A percentile compares a stretch with the other conserved stretches of the same genome.
Conservation (phyloP, 2,888 invertebrate genomes). For the Camponotus fellah region DNA sequence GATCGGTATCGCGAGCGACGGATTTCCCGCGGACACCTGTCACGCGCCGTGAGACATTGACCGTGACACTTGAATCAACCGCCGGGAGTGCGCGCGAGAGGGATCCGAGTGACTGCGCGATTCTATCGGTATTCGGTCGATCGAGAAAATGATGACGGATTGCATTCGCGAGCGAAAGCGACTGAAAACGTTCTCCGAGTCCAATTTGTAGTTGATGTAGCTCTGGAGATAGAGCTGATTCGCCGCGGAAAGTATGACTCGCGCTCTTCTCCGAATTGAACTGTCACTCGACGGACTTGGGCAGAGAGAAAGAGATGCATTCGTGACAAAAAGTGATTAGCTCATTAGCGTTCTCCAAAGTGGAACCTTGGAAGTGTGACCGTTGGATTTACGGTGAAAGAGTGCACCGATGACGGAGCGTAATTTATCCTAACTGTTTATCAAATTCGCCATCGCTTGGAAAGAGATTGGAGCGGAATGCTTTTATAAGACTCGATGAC, state of each 20-base stretch:
- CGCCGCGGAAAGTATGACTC: not conserved
- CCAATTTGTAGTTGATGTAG: not conserved
- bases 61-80: constrained; percentile 73
- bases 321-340: constrained; percentile 2
- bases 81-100: constrained; percentile 54
- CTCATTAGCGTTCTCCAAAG: not conserved
- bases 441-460: not conserved
- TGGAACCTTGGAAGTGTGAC: not conserved
- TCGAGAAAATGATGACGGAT: constrained; percentile 9
- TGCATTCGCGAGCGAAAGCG: constrained; percentile 1
- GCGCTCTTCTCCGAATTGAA: not conserved
- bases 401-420: not conserved
- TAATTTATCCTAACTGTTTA: not conserved
- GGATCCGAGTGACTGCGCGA: constrained; percentile 21
- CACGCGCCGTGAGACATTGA: constrained; percentile 76
- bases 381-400: not conserved
- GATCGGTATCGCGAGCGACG: constrained; percentile 67
- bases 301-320: not conserved
- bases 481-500: constrained; percentile 23
- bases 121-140: not conserved
- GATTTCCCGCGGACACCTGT: constrained; percentile 70
- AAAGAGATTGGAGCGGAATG: not conserved
- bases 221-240: not conserved
- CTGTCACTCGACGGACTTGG: not conserved
- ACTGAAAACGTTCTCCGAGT: not conserved